A percentile compares a stretch with the other conserved stretches of the same genome.
These are phyloP conservation scores for Takifugu rubripes DNA, from an alignment of 2,797 vertebrate species.

Conservation along the genomic window DNA sequence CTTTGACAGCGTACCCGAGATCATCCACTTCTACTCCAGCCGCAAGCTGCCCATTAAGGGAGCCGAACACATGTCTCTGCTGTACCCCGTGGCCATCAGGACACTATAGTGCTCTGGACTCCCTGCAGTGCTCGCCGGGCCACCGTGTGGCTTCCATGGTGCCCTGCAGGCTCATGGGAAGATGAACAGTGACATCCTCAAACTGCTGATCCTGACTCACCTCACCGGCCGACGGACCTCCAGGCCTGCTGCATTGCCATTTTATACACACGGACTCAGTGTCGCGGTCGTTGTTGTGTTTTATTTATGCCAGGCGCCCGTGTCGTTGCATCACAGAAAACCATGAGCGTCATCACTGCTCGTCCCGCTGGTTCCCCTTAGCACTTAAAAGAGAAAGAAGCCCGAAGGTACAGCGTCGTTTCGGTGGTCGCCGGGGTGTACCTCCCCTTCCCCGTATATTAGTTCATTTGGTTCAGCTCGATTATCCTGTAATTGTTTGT, in stretches of 20 bases:
- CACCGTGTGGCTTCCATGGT: conserved; percentile 20
- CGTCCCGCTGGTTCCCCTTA: conserved; percentile 42
- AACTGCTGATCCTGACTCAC: conserved; percentile 64
- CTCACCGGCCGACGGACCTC: conserved; percentile 47
- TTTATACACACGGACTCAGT: conserved; percentile 42
- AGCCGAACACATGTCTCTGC: conserved; percentile 97
- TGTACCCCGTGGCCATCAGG: conserved; percentile 95
- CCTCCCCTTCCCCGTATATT: conserved; percentile 7
- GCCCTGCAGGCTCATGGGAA: conserved; percentile 34
- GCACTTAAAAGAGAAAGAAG: conserved; percentile 50
- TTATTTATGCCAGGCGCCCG: conserved; percentile 64
- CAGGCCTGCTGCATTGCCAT: conserved; percentile 14
- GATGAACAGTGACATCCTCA: conserved; percentile 43
- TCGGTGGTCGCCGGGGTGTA: conserved; percentile 38
- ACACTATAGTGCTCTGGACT: conserved; percentile 81
- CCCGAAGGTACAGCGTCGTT: conserved; percentile 54
- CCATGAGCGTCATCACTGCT: conserved; percentile 25
- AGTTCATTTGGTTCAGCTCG: conserved; percentile 25
- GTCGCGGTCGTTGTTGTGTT: conserved; percentile 37
- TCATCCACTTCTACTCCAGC: conserved; percentile 96
- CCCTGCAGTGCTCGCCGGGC: conserved; percentile 30
- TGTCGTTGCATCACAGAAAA: conserved; percentile 34
- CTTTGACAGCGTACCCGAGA: conserved; percentile 93
- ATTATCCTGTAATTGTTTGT: conserved; percentile 34
- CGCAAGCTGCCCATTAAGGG: conserved; percentile 99